Base-by-base conservation (phyloP, 2,113 vertebrate species). In the Hemicordylus capensis region DNA sequence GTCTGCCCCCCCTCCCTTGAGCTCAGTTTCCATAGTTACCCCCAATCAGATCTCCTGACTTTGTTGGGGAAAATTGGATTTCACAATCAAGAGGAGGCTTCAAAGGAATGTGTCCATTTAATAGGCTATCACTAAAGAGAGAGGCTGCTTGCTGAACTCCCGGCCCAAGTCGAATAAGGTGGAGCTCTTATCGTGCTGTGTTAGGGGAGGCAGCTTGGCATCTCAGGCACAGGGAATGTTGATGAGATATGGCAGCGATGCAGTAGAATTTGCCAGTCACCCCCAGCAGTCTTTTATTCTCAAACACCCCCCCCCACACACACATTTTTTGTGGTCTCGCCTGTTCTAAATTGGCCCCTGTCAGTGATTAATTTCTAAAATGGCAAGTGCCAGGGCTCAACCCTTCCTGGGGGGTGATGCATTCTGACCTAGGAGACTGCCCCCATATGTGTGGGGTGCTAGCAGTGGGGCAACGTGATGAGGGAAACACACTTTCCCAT, bases 31-130 rank as follows among this genome's bases (percentile, higher is more conserved):
- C 96, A 96, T 97, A 95, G 92, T 91, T 93, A 97, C 96, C 59
- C 89, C 94, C 96, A 91, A 95, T 95, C 93, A 83, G 91, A 91
- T 92, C 89, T 72, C 67, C 67, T 88, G 90, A 44, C 90, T 96
- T 92, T 93, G 89, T 89, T 51, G 56, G 56, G 85, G 76, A 86
- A 96, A 96, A 96, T 95, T 94, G 95, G 91, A 96, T 96, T 96
- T 96, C 94, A 93, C 95, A 95, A 80, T 94, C 92, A 92, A 95
- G 93, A 95, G 94, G 93, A 94, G 95, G 92, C 95, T 96, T 96
- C 95, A 94, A 92, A 96, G 95, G 95, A 95, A 96, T 96, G 95
- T 95, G 96, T 95, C 95, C 95, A 92, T 96, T 96, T 96, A 96
- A 94, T 94, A 93, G 95, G 95, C 95, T 93, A 94, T 92, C 95